Evolutionary conservation across 2,113 vertebrate genomes (phyloP), one percentile per base, ranked within the genome.

Genomic region (Mesitornis unicolor): DNA sequence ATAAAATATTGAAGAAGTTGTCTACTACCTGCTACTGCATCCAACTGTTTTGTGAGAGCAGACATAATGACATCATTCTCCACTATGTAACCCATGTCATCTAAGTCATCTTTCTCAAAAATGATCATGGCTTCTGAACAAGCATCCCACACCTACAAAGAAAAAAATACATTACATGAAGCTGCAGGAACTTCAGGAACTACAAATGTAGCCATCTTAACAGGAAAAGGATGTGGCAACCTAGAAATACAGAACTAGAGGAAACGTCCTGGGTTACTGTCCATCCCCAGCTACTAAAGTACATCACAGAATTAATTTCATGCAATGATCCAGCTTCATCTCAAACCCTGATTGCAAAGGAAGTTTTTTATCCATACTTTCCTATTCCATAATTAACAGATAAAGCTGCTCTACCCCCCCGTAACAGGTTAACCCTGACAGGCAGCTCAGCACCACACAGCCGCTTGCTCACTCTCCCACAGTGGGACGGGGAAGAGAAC

Each of bases 61-160:
- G 98, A 97, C 98, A 99, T 98, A 65, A 99, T 97, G 91, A 99
- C 96, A 83, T 99, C 98, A 19, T 99, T 99, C 98, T 99, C 99
- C 97, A 99, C 98, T 40, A 99, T 98, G 94, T 99, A 99, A 20
- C 99, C 99, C 99, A 99, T 99, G 97, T 99, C 98, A 89, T 99
- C 98, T 95, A 99, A 98, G 93, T 99, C 98, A 86, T 99, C 98
- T 97, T 99, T 99, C 98, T 99, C 99, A 83, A 99, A 99, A 64
- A 98, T 98, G 94, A 99, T 99, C 97, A 99, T 98, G 90, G 99
- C 99, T 97, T 99, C 99, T 51, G 99, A 99, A 98, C 99, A 99
- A 96, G 99, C 99, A 82, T 99, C 99, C 99, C 99, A 99, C 85
- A 99, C 99, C 99, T 99, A 98, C 18, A 78, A 95, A 95, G 48